phyloP scores from a whole-genome alignment of 1,140 invertebrate species.

The Diachasma alloeum region DNA sequence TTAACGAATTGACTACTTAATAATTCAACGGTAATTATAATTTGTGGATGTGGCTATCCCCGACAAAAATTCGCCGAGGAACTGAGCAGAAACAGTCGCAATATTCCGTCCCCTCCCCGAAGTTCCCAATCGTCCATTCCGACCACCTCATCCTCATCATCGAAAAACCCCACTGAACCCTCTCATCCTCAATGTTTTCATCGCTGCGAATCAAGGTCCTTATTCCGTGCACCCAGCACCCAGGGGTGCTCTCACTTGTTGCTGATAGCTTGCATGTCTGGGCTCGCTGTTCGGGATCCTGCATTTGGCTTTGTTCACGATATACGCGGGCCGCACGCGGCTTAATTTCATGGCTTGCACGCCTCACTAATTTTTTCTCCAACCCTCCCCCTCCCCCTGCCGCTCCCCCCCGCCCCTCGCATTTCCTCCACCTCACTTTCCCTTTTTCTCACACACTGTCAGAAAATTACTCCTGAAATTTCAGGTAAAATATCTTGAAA shows the following conservation, averaged over 20 bases:
- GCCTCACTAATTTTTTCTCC: neutral
- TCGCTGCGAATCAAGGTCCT: constrained; percentile 35
- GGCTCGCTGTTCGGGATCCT: constrained; percentile 38
- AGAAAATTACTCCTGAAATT: too few species aligned
- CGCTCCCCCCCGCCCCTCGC: neutral
- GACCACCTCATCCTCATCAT: neutral
- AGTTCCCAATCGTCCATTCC: too few species aligned
- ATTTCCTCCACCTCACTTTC: neutral
- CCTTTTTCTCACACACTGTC: neutral
- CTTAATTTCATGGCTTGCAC: constrained; percentile 20
- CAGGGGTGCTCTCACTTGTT: constrained; percentile 57
- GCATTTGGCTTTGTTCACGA: constrained; percentile 52
- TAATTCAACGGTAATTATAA: too few species aligned
- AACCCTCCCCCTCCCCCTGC: too few species aligned
- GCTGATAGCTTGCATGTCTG: constrained; percentile 61
- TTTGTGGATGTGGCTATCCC: too few species aligned
- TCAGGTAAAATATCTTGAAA: too few species aligned
- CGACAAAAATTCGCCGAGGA: too few species aligned
- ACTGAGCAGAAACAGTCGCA: too few species aligned
- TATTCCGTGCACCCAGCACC: constrained; percentile 37
- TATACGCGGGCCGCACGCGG: constrained; percentile 28
- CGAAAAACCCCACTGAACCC: neutral
- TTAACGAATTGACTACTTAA: too few species aligned
- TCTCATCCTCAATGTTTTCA: neutral
- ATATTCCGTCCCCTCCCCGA: too few species aligned